Base-by-base conservation (phyloP, 1,140 invertebrate species). In the Drosophila mayri region DNA sequence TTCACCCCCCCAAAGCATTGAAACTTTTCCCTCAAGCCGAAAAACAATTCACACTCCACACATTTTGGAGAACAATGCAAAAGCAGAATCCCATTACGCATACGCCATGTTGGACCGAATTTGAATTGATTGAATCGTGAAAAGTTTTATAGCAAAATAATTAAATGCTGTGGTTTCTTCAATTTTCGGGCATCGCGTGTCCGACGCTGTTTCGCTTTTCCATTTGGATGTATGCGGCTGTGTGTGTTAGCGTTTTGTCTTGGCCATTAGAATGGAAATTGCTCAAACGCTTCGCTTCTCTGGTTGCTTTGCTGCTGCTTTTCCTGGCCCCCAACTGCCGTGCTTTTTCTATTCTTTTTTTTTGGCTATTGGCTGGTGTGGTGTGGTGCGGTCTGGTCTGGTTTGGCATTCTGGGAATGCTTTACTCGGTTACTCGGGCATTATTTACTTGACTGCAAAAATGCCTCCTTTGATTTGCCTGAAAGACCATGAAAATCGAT, bases 61-160 rank as follows among this genome's bases (percentile, higher is more conserved):
- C 20, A n/a, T 14, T 61, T 43, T 14, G 35, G 38, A 20, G 40
- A 68, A 68, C 35, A 68, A 68, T 68, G 46, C 43, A 35, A 43
- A 67, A 32, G 35, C 41, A 25, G 49, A 67, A 49, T 61, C 55
- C 37, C 54, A 74, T 71, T 72, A 85, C 76, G 81, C 40, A 84
- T 84, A 72, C 81, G 76, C 71, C 70, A 54, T 47, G 62, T 43
- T 68, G 76, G 55, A 40, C 60, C 32, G 30, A 57, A 74, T 74
- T 67, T 62, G 60, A 78, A 85, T 85, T 86, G 81, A 85, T 86
- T 81, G 81, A 85, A 86, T 86, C 76, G 81, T 85, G 77, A 86
- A 85, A 85, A 85, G 73, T 85, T 85, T 81, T 70, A 85, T 85
- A 47, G 81, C 81, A 68, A 65, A 68, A 68, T 80, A 85, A 85